Base-by-base conservation (phyloP, 2,797 vertebrate genomes). In the Danio aesculapii region DNA sequence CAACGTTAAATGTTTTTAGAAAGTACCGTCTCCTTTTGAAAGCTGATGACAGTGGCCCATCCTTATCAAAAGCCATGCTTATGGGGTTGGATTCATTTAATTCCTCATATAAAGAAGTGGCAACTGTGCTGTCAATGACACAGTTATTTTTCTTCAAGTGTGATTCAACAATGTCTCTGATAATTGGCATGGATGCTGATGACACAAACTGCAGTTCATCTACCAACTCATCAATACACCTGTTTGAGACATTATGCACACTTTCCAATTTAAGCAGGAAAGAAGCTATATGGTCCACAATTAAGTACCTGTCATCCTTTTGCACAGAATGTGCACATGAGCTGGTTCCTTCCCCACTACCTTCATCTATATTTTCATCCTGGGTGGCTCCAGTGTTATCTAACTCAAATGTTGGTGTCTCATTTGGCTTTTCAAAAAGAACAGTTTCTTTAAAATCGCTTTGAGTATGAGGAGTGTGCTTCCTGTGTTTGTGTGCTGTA, bases 131-230 rank as follows among this genome's bases (percentile, higher is more conserved):
- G 21, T 68, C 39, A 77, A 68, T 66, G 16, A 68, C 63, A 72
- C 77, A 71, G 46, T 62, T 80, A 9, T 72, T 80, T 12, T 80
- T 63, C 46, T 53, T 72, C 57, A 57, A 72, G 68, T 80, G 57
- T 71, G 68, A 72, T 72, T 80, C 68, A 80, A 80, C 47, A 72
- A 71, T 13, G 1, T 30, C 30, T 30, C 30, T 63, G 59, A 81
- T 66, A 81, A 53, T 49, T 74, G 47, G 70, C 52, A 66, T 66
- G 30, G 59, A 73, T 74, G 61, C 58, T 53, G 69, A 81, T 44
- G 78, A 81, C 57, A 81, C 17, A 81, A 81, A 81, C 69, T 74
- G 57, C 30, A 81, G 49, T 41, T 81, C 66, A 69, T 70, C 66
- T 50, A 79, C 55, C 14, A 80, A 53, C 49, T 80, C 67, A 72